A percentile compares a stretch with the other conserved stretches of the same genome.
Evolutionary conservation across 30 jellyfish, hydroid and myxozoan genomes (phyloP).

Genomic region (Mastigias papua): DNA sequence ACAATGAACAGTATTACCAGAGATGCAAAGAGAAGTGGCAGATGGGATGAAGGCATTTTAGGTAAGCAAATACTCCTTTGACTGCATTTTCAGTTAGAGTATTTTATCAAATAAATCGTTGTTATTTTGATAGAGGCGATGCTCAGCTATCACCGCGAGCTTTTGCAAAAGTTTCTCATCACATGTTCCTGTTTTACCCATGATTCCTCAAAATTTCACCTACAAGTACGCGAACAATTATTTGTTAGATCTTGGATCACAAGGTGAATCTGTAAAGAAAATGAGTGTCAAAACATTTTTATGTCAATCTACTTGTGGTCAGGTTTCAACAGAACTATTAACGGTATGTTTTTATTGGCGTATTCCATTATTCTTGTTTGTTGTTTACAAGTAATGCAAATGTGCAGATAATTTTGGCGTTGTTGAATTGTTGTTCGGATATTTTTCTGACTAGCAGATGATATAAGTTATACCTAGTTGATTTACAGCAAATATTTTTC

Average conservation of each 20-base stretch:
- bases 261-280: constrained; percentile 90
- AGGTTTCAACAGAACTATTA: constrained; percentile 84
- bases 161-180: background rate
- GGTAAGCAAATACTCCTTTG: too few relatives aligned
- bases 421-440: too few relatives aligned
- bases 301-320: constrained; percentile 86
- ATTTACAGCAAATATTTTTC: too few relatives aligned
- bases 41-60: constrained; percentile 98
- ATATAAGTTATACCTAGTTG: too few relatives aligned
- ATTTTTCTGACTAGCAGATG: too few relatives aligned
- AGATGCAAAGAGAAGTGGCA: constrained; percentile 94
- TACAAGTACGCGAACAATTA: background rate
- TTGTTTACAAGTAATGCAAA: too few relatives aligned
- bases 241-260: constrained; percentile 94
- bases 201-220: background rate
- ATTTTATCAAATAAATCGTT: too few relatives aligned
- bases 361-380: too few relatives aligned
- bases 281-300: constrained; percentile 52
- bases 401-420: too few relatives aligned
- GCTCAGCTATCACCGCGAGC: too few relatives aligned
- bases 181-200: background rate
- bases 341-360: constrained; percentile 65
- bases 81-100: too few relatives aligned
- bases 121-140: too few relatives aligned
- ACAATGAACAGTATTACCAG: constrained; percentile 82